These are phyloP conservation scores for Ormyrus labotus DNA, from an alignment of 2,888 invertebrate species.

Conservation along the genomic window DNA sequence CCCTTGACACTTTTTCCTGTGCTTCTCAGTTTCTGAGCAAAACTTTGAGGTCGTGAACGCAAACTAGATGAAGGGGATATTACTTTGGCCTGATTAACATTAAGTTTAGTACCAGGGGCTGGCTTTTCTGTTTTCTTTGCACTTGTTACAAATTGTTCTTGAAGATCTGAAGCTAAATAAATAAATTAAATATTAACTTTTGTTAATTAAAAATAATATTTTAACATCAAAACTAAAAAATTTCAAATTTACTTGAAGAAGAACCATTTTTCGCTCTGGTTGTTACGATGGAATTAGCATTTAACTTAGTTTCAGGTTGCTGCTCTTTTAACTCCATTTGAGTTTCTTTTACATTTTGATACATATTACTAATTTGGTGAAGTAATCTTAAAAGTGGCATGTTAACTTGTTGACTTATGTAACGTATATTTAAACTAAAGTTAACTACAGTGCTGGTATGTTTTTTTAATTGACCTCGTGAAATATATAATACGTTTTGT, in stretches of 20 bases:
- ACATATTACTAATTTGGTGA: constrained; percentile 98
- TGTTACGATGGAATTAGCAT: constrained; percentile 73
- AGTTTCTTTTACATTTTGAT: constrained; percentile 96
- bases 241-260: constrained; percentile 77
- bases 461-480: constrained; percentile 90
- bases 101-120: constrained; percentile 64
- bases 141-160: constrained; percentile 79
- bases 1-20: constrained; percentile 91
- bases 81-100: constrained; percentile 69
- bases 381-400: constrained; percentile 94
- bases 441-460: constrained; percentile 95
- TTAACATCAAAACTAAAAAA: neutral
- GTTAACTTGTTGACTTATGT: constrained; percentile 96
- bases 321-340: constrained; percentile 92
- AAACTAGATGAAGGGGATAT: constrained; percentile 79
- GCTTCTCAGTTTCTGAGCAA: constrained; percentile 90
- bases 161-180: constrained; percentile 79
- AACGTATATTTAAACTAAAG: constrained; percentile 90
- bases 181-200: constrained; percentile 5
- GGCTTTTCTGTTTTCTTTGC: constrained; percentile 71
- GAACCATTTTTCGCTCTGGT: constrained; percentile 80
- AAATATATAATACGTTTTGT: constrained; percentile 91
- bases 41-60: constrained; percentile 86
- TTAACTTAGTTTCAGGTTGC: constrained; percentile 75
- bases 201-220: neutral